A percentile compares a stretch with the other conserved stretches of the same genome.
Conservation (phyloP, 2,797 vertebrate genomes). For the Poeciliopsis gracilis region DNA sequence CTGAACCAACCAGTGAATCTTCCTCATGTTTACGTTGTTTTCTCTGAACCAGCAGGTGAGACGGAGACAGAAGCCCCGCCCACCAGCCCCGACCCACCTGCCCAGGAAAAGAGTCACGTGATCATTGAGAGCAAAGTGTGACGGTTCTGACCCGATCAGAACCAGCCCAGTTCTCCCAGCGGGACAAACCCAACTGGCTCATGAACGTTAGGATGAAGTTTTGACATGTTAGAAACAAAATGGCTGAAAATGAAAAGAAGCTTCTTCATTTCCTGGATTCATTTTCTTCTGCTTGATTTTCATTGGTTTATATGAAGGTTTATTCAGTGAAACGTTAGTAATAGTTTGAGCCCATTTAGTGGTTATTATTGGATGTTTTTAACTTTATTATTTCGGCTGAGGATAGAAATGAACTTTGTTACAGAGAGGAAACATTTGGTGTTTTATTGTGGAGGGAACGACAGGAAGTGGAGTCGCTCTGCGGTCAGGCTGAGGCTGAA, state of each 20-base stretch:
- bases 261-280: not conserved
- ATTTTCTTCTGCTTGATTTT: not conserved
- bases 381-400: not conserved
- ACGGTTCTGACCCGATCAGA: constrained; percentile 9
- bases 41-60: constrained; percentile 34
- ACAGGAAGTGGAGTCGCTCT: not conserved
- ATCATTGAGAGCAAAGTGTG: constrained; percentile 62
- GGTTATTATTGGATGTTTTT: too few species aligned
- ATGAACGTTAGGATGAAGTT: not conserved
- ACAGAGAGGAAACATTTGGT: not conserved
- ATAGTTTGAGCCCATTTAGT: not conserved
- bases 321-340: not conserved
- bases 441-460: not conserved
- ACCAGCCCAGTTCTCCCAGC: not conserved
- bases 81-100: not conserved
- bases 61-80: constrained; percentile 13
- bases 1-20: not conserved
- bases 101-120: constrained; percentile 35
- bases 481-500: not conserved
- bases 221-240: not conserved
- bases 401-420: not conserved
- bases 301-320: not conserved
- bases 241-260: too few species aligned
- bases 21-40: not conserved
- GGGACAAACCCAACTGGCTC: not conserved